These are phyloP conservation scores for Pseudococcus viburni DNA, from an alignment of 2,888 invertebrate species.

Conservation along the genomic window DNA sequence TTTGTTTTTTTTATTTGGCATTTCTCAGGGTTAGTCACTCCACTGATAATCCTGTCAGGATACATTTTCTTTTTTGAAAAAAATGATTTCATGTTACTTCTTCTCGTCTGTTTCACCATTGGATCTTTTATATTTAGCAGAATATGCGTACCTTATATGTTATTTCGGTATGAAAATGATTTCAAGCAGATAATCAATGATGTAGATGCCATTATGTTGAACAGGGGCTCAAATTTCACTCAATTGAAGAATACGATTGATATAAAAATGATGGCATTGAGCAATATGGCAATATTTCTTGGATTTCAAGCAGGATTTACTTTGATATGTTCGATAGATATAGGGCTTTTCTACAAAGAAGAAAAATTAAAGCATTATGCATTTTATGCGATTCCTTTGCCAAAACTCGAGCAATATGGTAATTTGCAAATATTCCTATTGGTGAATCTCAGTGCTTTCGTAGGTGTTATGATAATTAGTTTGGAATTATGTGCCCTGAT, in stretches of 20 bases:
- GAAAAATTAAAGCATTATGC: not conserved
- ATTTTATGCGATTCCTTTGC: not conserved
- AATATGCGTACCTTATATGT: not conserved
- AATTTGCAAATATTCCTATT: not conserved
- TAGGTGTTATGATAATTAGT: not conserved
- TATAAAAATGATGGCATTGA: not conserved
- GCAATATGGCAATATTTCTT: not conserved
- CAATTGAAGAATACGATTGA: not conserved
- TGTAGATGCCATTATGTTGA: not conserved
- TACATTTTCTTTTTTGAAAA: not conserved
- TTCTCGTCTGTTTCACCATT: not conserved
- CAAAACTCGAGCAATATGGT: constrained; percentile 4
- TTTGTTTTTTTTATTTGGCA: not conserved
- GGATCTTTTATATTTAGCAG: not conserved
- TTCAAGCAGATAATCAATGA: not conserved
- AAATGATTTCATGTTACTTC: constrained; percentile 2
- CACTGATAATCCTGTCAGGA: not conserved
- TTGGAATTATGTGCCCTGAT: not conserved
- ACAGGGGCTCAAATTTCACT: not conserved
- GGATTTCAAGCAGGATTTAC: not conserved
- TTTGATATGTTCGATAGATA: not conserved
- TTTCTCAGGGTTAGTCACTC: not conserved
- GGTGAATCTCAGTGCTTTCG: not conserved
- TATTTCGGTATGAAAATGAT: not conserved
- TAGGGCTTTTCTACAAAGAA: not conserved